Conservation (phyloP, 2,888 invertebrate genomes). For the Lochmaea crataegi region DNA sequence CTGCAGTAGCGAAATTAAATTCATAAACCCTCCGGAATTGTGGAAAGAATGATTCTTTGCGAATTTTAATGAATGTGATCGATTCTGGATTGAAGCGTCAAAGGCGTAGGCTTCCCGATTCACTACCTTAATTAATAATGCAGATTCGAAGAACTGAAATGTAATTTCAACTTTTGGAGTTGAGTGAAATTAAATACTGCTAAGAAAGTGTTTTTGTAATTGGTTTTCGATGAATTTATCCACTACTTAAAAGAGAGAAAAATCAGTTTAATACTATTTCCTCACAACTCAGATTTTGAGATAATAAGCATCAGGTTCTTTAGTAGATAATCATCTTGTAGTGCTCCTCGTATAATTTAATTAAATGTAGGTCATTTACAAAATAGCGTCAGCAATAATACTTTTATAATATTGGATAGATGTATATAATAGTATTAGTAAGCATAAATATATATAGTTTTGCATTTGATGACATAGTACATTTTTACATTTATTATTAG, state of each 20-base stretch:
- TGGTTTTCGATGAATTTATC: background rate
- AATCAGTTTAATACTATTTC: background rate
- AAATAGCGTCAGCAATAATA: no score
- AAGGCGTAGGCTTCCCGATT: background rate
- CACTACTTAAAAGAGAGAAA: background rate
- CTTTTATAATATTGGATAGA: no score
- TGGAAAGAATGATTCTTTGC: constrained; percentile 38
- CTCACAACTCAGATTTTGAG: no score
- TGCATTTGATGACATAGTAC: no score
- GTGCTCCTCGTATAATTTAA: no score
- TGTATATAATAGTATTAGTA: no score
- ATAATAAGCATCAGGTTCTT: no score
- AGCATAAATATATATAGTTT: no score
- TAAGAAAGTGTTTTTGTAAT: background rate
- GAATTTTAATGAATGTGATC: constrained; percentile 35
- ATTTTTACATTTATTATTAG: no score
- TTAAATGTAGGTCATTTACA: no score
- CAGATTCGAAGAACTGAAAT: background rate
- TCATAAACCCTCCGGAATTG: constrained; percentile 44
- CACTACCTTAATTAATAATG: constrained; percentile 1
- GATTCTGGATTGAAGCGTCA: constrained; percentile 20
- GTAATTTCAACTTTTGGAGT: background rate
- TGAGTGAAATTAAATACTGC: background rate
- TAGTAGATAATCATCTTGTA: no score
- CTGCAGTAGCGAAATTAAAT: constrained; percentile 53